A percentile compares a stretch with the other conserved stretches of the same genome.
These are phyloP conservation scores for Drosophila rufa DNA, from an alignment of 1,140 invertebrate species.

Conservation along the genomic window DNA sequence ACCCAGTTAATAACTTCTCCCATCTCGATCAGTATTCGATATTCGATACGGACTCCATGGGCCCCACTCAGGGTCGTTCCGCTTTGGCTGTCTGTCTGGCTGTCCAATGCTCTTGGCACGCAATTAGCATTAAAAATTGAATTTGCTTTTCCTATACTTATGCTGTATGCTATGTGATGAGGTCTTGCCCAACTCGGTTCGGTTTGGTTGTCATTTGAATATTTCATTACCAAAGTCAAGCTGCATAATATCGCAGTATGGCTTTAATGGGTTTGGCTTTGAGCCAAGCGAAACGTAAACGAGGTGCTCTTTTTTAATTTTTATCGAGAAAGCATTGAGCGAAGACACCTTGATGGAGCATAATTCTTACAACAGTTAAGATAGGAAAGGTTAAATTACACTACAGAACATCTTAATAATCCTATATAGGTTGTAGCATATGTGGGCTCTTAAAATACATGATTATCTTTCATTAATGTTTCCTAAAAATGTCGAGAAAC, in stretches of 20 bases:
- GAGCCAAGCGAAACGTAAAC: constrained; percentile 22
- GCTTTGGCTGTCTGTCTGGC: constrained; percentile 35
- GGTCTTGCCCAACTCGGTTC: constrained; percentile 35
- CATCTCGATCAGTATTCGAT: constrained; percentile 23
- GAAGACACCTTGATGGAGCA: constrained; percentile 1
- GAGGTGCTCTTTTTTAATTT: not conserved
- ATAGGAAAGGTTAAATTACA: not conserved
- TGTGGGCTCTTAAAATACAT: not conserved
- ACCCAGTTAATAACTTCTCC: not conserved
- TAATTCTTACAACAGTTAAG: not conserved
- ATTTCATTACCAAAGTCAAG: constrained; percentile 56
- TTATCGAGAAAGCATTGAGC: constrained; percentile 3
- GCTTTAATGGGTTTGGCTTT: constrained; percentile 51
- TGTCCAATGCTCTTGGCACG: constrained; percentile 58
- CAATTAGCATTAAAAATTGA: constrained; percentile 73
- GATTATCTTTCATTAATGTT: not conserved
- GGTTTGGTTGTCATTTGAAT: constrained; percentile 55
- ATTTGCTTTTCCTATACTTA: constrained; percentile 35
- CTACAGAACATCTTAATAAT: too few relatives aligned
- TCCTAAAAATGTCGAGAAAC: not conserved
- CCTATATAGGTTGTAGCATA: too few relatives aligned
- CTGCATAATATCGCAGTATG: constrained; percentile 29
- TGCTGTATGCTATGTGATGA: not conserved
- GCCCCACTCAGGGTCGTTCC: constrained; percentile 61
- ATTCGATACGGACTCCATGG: constrained; percentile 29